Evolutionary conservation across 2,888 invertebrate genomes (phyloP).

Genomic region (Neocrepidodera transversa): DNA sequence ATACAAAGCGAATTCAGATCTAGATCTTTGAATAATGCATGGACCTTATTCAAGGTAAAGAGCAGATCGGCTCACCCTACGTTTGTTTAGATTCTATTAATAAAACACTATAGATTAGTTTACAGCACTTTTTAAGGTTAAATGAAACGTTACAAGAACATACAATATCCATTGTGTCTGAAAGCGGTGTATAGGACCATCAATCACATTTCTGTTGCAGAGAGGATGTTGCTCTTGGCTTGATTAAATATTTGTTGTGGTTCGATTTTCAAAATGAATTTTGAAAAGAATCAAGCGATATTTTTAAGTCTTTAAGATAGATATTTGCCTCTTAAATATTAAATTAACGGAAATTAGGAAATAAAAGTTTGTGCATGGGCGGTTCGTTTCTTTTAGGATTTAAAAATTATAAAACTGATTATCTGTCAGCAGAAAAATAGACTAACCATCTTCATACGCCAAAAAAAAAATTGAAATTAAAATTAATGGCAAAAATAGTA

Average conservation of each 20-base stretch:
- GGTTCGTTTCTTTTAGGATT: too few relatives aligned
- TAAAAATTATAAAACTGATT: too few relatives aligned
- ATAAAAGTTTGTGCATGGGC: too few relatives aligned
- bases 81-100: slow-evolving; percentile 57
- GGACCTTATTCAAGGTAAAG: slow-evolving; percentile 55
- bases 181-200: slow-evolving; percentile 30
- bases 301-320: too few relatives aligned
- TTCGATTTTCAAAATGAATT: too few relatives aligned
- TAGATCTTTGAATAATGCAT: slow-evolving; percentile 59
- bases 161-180: slow-evolving; percentile 41
- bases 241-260: slow-evolving; percentile 1
- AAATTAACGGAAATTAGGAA: too few relatives aligned
- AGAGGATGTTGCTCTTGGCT: slow-evolving; percentile 1
- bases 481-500: too few relatives aligned
- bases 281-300: too few relatives aligned
- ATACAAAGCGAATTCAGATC: slow-evolving; percentile 58
- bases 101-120: slow-evolving; percentile 57
- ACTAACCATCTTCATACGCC: too few relatives aligned
- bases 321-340: too few relatives aligned
- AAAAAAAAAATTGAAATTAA: too few relatives aligned
- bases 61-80: slow-evolving; percentile 48
- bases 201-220: slow-evolving; percentile 34
- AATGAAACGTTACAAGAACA: slow-evolving; percentile 32
- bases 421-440: too few relatives aligned
- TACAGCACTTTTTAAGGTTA: slow-evolving; percentile 48